phyloP scores from a whole-genome alignment of 2,797 vertebrate genomes.

The Gobio occitaniae region DNA sequence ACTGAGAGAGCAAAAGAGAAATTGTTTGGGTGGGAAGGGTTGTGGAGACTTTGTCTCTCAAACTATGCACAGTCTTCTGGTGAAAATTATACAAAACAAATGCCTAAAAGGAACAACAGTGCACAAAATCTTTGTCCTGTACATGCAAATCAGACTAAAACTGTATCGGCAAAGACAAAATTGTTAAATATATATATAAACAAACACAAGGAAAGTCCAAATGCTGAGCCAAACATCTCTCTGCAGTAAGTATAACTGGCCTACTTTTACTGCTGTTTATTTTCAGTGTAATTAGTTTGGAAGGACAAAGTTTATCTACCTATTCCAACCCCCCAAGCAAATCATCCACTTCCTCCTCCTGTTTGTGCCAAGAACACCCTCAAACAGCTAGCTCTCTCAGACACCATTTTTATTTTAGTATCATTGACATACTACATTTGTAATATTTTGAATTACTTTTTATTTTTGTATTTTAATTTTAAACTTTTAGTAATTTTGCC shows the following conservation, averaged over 20 bases:
- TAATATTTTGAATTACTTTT: background rate
- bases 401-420: slow-evolving; percentile 13
- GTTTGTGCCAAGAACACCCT: slow-evolving; percentile 73
- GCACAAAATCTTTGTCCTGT: background rate
- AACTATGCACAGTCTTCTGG: background rate
- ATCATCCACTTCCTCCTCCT: slow-evolving; percentile 70
- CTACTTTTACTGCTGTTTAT: slow-evolving; percentile 78
- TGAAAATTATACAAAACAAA: background rate
- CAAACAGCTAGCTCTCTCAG: slow-evolving; percentile 63
- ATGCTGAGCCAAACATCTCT: slow-evolving; percentile 6
- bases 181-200: background rate
- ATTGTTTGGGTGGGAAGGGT: slow-evolving; percentile 15
- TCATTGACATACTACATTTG: background rate
- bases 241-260: slow-evolving; percentile 73
- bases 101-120: background rate
- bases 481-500: background rate
- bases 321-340: slow-evolving; percentile 67
- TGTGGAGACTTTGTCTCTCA: slow-evolving; percentile 17
- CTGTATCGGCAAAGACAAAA: background rate
- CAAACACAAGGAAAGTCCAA: background rate
- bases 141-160: background rate
- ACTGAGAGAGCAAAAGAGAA: slow-evolving; percentile 16
- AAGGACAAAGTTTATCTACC: slow-evolving; percentile 71
- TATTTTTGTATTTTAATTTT: background rate
- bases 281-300: slow-evolving; percentile 73